Base-by-base conservation (phyloP, 2,888 invertebrate genomes). In the Azorinus chamasolen region DNA sequence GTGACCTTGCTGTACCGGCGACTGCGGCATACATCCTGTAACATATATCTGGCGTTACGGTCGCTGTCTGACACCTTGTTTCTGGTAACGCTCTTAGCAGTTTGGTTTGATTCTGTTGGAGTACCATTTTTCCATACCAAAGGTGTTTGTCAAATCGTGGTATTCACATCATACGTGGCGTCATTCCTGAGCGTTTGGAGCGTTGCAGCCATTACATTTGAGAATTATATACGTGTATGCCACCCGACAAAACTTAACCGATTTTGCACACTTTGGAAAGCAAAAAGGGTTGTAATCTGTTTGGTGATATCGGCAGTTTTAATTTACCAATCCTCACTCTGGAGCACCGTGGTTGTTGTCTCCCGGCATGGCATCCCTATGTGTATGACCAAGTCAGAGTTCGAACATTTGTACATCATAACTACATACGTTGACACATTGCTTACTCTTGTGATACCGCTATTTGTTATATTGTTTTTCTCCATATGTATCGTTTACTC, bases 61-160 rank as follows among this genome's bases (percentile, higher is more conserved):
- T 96, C 96, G 0, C 92, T 96, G 2, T 96, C 96, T 77, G 97
- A 97, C 92, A 96, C 96, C 0, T 94, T 96, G 0, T 97, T 96
- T 87, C 93, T 97, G n/a, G 83, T 95, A 0, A 95, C 95, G 16
- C 92, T 96, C 4, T 94, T 96, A 54, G 63, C 88, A 18, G 87
- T 88, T 16, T 91, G 91, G 90, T 77, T 91, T 46, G 82, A 84
- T 50, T 85, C 85, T 50, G 80, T 90, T 6, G 79, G 83, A 37
- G 80, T 89, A 0, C 73, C 85, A 22, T 66, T 89, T 25, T 86
- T 88, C 69, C 84, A 88, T 64, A 70, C 93, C 92, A 32, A 94
- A 24, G 95, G 95, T 8, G 95, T 95, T 94, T 97, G 97, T 87
- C 96, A 97, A 88, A 93, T 95, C 39, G 95, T 96, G 82, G 95